Conservation (phyloP, 2,113 vertebrate species). For the Arizona elegans region DNA sequence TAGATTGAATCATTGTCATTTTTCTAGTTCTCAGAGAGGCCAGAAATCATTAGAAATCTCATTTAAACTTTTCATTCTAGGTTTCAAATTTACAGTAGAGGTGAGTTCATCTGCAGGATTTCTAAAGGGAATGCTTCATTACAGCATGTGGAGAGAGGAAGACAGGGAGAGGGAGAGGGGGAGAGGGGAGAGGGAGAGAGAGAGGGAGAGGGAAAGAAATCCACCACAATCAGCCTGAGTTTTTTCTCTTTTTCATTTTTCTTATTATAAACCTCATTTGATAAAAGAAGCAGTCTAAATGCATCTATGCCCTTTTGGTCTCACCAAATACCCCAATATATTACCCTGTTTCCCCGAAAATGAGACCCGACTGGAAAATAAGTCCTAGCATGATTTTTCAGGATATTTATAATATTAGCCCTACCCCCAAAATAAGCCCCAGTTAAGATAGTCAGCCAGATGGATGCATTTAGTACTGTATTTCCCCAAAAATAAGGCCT, state of each 20-base stretch:
- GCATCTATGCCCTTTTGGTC: not conserved
- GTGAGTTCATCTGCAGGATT: slow-evolving; percentile 54
- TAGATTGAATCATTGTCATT: slow-evolving; percentile 67
- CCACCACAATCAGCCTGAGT: slow-evolving; percentile 19
- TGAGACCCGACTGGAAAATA: too few relatives aligned
- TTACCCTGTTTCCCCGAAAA: not conserved
- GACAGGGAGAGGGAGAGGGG: too few relatives aligned
- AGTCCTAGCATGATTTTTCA: too few relatives aligned
- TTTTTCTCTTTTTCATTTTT: slow-evolving; percentile 47
- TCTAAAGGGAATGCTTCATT: slow-evolving; percentile 52
- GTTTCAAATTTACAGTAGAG: slow-evolving; percentile 60
- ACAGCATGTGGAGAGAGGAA: slow-evolving; percentile 11
- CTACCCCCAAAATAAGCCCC: too few relatives aligned
- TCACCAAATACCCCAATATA: slow-evolving; percentile 35
- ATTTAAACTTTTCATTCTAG: slow-evolving; percentile 60
- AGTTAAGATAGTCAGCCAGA: too few relatives aligned
- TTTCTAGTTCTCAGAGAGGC: slow-evolving; percentile 55
- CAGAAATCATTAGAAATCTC: slow-evolving; percentile 68
- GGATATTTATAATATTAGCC: too few relatives aligned
- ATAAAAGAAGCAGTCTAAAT: slow-evolving; percentile 43
- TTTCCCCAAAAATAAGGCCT: too few relatives aligned
- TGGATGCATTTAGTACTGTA: too few relatives aligned
- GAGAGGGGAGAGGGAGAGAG: too few relatives aligned
- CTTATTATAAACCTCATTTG: slow-evolving; percentile 58
- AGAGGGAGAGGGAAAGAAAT: not conserved